These are phyloP conservation scores for Neosalanx taihuensis DNA, from an alignment of 2,797 vertebrate species.

Conservation along the genomic window DNA sequence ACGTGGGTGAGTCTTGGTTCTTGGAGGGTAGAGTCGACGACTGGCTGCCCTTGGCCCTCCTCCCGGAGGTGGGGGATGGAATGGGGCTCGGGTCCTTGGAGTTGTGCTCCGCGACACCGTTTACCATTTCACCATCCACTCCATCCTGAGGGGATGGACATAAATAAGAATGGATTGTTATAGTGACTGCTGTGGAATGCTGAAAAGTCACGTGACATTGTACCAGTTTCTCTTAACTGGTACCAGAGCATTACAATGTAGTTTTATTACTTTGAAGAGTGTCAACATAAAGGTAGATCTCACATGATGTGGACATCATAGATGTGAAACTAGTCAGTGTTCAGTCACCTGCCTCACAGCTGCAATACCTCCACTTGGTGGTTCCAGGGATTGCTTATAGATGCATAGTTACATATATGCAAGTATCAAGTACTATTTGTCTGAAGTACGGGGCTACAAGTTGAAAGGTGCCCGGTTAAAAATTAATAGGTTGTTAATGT, in stretches of 20 bases:
- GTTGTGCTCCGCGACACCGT: conserved; percentile 79
- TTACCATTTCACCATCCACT: conserved; percentile 80
- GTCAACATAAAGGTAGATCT: too few species aligned
- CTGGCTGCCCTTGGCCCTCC: conserved; percentile 82
- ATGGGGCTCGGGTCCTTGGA: conserved; percentile 69
- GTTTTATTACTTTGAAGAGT: too few species aligned
- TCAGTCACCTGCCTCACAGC: too few species aligned
- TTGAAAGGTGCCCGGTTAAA: too few species aligned
- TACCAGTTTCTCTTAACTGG: neutral
- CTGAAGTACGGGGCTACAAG: too few species aligned
- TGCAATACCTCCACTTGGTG: too few species aligned
- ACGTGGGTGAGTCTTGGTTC: conserved; percentile 73
- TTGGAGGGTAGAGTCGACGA: conserved; percentile 88
- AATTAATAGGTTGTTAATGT: too few species aligned
- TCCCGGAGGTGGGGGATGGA: conserved; percentile 83
- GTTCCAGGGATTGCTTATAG: too few species aligned
- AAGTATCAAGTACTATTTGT: too few species aligned
- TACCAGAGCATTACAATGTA: neutral
- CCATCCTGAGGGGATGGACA: conserved; percentile 66
- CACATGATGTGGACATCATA: too few species aligned
- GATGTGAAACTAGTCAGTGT: too few species aligned
- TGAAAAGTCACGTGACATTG: neutral
- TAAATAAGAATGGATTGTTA: neutral
- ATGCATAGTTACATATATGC: too few species aligned
- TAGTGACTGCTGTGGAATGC: neutral